These are phyloP conservation scores for Aulostomus chinensis DNA, from an alignment of 2,797 vertebrate species.

Conservation along the genomic window DNA sequence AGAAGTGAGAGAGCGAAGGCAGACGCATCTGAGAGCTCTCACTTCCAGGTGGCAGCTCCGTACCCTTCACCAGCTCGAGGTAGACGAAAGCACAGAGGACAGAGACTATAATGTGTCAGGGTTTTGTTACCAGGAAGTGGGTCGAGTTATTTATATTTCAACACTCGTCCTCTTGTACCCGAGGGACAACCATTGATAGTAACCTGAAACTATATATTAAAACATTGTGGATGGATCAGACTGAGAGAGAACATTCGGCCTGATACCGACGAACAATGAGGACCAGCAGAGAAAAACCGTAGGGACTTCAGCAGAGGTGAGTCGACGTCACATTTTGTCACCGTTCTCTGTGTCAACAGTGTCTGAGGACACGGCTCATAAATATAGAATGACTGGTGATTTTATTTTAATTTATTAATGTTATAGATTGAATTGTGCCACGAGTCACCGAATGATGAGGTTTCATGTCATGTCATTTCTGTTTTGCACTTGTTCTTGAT, in stretches of 20 bases:
- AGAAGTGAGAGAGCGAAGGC: conserved; percentile 45
- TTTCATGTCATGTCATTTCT: no score
- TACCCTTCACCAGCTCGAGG: conserved; percentile 18
- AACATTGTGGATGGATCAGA: conserved; percentile 51
- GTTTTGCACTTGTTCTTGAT: no score
- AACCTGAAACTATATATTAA: conserved; percentile 74
- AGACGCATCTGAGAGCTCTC: conserved; percentile 24
- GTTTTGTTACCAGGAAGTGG: conserved; percentile 82
- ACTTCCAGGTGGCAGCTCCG: conserved; percentile 45
- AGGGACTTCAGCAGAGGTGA: conserved; percentile 53
- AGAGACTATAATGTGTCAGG: conserved; percentile 69
- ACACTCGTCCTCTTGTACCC: conserved; percentile 62
- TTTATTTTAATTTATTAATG: no score
- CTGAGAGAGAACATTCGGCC: conserved; percentile 15
- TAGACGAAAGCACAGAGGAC: conserved; percentile 37
- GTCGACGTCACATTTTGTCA: conserved; percentile 34
- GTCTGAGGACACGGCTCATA: no score
- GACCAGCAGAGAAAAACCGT: conserved; percentile 13
- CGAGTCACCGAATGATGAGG: no score
- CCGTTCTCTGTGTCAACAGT: background rate
- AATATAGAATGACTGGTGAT: no score
- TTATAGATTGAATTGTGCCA: no score
- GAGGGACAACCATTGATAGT: conserved; percentile 55
- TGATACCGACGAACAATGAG: conserved; percentile 1
- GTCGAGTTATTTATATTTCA: conserved; percentile 85